Conservation (phyloP, 2,888 invertebrate genomes). For the Campoplex capitator region DNA sequence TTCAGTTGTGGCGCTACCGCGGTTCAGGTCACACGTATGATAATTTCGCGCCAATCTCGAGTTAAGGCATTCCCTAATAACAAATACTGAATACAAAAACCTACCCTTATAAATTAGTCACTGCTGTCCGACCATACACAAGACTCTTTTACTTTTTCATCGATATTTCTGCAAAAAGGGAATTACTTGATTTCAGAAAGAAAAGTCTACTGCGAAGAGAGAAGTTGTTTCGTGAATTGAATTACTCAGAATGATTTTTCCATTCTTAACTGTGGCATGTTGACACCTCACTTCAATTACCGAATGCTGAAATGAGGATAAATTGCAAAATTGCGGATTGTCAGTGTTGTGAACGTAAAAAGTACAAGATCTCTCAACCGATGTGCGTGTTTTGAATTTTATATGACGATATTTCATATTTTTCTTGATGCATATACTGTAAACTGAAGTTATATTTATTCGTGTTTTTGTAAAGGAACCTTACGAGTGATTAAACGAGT, state of each 20-base stretch:
- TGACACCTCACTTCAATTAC: background rate
- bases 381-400: background rate
- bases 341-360: background rate
- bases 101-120: slow-evolving; percentile 23
- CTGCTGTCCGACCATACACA: slow-evolving; percentile 73
- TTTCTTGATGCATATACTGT: background rate
- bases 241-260: background rate
- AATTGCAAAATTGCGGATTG: background rate
- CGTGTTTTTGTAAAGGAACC: slow-evolving; percentile 5
- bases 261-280: no score
- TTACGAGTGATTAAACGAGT: slow-evolving; percentile 17
- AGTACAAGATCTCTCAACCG: background rate
- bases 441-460: background rate
- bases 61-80: slow-evolving; percentile 54
- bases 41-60: slow-evolving; percentile 69
- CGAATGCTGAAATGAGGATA: background rate
- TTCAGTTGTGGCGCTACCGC: slow-evolving; percentile 83
- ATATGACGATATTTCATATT: background rate
- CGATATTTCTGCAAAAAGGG: background rate
- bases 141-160: slow-evolving; percentile 72
- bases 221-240: background rate
- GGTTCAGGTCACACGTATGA: slow-evolving; percentile 78
- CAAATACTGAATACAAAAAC: slow-evolving; percentile 32
- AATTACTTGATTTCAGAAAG: background rate
- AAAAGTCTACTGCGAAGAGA: background rate